These are phyloP conservation scores for Pleuronectes platessa DNA, from an alignment of 2,113 vertebrate genomes.

Conservation along the genomic window DNA sequence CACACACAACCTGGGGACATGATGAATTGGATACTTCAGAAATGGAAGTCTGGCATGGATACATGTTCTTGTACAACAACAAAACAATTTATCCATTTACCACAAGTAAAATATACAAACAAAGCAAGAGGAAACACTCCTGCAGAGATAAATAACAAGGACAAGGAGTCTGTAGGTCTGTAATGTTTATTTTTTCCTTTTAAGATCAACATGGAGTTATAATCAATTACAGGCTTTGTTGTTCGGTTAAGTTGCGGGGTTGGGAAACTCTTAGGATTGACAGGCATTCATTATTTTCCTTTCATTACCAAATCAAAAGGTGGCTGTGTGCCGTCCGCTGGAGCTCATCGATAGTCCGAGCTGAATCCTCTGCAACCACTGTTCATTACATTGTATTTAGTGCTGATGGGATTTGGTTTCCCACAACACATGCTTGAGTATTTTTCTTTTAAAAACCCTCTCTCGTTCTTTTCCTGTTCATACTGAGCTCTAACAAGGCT, in stretches of 20 bases:
- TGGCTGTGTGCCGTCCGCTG: neutral
- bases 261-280: conserved; percentile 11
- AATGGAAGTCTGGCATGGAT: neutral
- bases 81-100: neutral
- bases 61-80: neutral
- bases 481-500: no score
- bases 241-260: neutral
- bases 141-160: neutral
- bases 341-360: neutral
- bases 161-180: neutral
- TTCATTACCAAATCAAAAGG: conserved; percentile 14
- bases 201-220: neutral
- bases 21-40: neutral
- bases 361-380: neutral
- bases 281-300: conserved; percentile 17
- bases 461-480: no score
- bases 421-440: no score
- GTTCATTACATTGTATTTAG: no score
- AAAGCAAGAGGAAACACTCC: neutral
- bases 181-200: neutral
- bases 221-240: conserved; percentile 29
- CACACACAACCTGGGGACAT: no score
- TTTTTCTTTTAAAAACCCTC: no score
- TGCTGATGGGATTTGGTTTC: no score
- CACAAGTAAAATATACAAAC: neutral